Evolutionary conservation across 2,113 vertebrate genomes (phyloP).

Genomic region (Cololabis saira): DNA sequence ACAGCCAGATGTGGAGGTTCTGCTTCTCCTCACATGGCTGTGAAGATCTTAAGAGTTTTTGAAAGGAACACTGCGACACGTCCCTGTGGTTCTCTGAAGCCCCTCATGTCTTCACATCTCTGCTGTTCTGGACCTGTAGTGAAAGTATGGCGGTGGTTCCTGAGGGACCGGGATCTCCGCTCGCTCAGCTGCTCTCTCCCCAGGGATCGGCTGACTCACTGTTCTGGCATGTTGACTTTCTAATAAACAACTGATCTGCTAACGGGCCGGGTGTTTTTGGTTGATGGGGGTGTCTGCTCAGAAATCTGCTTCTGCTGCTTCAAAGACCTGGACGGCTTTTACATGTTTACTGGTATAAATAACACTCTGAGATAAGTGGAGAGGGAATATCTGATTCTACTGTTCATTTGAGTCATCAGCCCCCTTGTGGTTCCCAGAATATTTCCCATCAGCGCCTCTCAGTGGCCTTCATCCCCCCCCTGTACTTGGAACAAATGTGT

Average conservation of each 20-base stretch:
- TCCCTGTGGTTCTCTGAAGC: no score
- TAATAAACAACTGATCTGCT: background rate
- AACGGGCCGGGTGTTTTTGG: background rate
- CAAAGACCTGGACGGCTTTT: background rate
- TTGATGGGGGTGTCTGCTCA: background rate
- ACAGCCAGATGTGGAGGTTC: no score
- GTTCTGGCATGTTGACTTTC: conserved; percentile 23
- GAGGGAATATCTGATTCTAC: no score
- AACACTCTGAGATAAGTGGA: no score
- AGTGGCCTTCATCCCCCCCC: conserved; percentile 7
- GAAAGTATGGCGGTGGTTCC: no score
- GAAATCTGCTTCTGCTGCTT: background rate
- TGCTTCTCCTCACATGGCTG: no score
- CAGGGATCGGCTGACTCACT: conserved; percentile 44
- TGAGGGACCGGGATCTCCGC: no score
- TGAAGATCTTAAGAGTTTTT: no score
- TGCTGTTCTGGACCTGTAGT: no score
- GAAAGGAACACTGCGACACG: no score
- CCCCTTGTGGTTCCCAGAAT: conserved; percentile 26
- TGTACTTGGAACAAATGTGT: conserved; percentile 32
- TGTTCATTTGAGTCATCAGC: background rate
- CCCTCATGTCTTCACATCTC: no score
- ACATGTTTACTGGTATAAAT: background rate
- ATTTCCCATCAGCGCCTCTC: conserved; percentile 14
- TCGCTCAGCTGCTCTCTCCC: conserved; percentile 36